Evolutionary conservation across 2,113 vertebrate species (phyloP), one percentile per base, ranked within the genome.

Genomic region (Acinonyx jubatus): DNA sequence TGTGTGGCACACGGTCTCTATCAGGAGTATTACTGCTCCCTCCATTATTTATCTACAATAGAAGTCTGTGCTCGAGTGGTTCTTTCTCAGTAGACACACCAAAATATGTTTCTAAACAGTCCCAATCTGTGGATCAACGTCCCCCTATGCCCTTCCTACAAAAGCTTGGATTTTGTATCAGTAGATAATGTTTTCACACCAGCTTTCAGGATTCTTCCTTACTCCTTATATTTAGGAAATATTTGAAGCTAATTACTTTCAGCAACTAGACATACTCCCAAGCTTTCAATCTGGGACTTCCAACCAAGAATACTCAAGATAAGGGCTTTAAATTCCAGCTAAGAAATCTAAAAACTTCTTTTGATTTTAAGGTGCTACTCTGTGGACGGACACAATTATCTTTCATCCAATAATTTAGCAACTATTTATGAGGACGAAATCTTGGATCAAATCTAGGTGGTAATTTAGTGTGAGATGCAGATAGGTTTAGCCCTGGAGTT

Each of bases 351-450:
- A 96, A 79, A 41, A 2, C 36, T 57, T 83, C 52, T 80, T 96
- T 96, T 61, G 76, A 80, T 86, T 89, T 92, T 41, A 94, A 93
- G 10, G 19, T 89, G 31, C 68, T 96, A 48, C 38, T 48, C 41
- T 92, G 41, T 48, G 36, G 73, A 74, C 50, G 29, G 89, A 52
- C 21, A 96, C 12, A 89, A 52, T 96, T 57, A 57, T 57, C 0
- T 57, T 57, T 68, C 5, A 57, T 86, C 38, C 1, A 38, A 61
- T 69, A 89, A 87, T 81, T 94, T 89, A 90, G 65, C 4, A 76
- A 25, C 21, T 5, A 52, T 80, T 97, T 81, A 84, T 41, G 45
- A 87, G 36, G 27, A 80, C 91, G 61, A 91, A 95, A 90, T 73
- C 29, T 50, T 92, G 7, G 29, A 95, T 92, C 31, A 87, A 80